Evolutionary conservation across 2,797 vertebrate species (phyloP).

Genomic region (Salmo trutta): DNA sequence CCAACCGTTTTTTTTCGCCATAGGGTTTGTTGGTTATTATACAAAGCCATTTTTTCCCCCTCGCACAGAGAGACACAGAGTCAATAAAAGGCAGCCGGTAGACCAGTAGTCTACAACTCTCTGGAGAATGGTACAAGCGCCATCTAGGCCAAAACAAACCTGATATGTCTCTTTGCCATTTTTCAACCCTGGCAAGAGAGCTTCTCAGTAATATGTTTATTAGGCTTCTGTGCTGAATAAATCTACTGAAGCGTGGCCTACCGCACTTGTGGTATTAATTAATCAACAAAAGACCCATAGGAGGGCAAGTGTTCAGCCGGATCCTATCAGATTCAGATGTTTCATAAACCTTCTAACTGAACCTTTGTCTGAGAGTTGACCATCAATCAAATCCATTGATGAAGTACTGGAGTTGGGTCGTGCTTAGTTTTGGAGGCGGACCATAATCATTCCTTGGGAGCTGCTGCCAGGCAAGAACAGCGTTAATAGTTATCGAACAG

Average conservation of each 20-base stretch:
- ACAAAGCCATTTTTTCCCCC: conserved; percentile 88
- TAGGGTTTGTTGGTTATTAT: conserved; percentile 85
- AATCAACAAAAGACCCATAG: conserved; percentile 49
- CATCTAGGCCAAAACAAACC: conserved; percentile 80
- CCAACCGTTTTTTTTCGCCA: conserved; percentile 80
- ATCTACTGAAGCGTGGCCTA: conserved; percentile 50
- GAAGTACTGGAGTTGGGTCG: conserved; percentile 16
- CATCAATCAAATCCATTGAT: conserved; percentile 35
- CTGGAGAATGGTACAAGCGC: conserved; percentile 70
- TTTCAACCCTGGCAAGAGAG: conserved; percentile 67
- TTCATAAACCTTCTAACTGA: conserved; percentile 37
- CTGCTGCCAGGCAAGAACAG: background rate
- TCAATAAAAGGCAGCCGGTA: conserved; percentile 85
- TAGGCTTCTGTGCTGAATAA: conserved; percentile 65
- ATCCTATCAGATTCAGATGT: conserved; percentile 37
- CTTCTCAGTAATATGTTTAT: conserved; percentile 73
- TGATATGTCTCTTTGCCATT: conserved; percentile 64
- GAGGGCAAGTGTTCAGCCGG: conserved; percentile 22
- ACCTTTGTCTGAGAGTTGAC: conserved; percentile 44
- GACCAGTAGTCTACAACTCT: conserved; percentile 78
- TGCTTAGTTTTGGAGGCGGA: no score
- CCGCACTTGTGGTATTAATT: conserved; percentile 63
- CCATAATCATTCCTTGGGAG: no score
- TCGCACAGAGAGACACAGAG: conserved; percentile 79
- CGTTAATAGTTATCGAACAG: background rate